Percentiles rank a stretch among this genome's conserved stretches.
Evolutionary conservation across 2,797 vertebrate species (phyloP).

Genomic region (Pyrocephalus nanus): DNA sequence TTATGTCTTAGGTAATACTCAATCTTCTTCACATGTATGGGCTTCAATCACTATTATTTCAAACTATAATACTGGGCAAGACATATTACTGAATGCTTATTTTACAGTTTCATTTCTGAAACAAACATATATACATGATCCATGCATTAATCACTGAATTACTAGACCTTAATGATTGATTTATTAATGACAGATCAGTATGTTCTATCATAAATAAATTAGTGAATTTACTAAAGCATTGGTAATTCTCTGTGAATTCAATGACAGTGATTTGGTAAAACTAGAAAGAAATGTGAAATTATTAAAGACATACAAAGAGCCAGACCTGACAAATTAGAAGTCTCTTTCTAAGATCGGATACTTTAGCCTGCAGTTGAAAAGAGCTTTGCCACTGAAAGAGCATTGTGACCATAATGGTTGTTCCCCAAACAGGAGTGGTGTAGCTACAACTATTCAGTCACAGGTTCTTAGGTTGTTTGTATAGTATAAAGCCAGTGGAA

Average conservation of each 20-base stretch:
- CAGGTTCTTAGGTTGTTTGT: constrained; percentile 62
- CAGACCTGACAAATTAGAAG: constrained; percentile 9
- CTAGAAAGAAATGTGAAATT: background rate
- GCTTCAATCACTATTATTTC: background rate
- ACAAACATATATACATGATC: background rate
- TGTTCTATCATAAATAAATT: background rate
- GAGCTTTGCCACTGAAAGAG: constrained; percentile 56
- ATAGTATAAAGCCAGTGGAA: constrained; percentile 54
- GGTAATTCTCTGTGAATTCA: background rate
- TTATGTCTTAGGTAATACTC: background rate
- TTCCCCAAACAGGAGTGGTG: constrained; percentile 32
- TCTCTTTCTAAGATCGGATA: constrained; percentile 11
- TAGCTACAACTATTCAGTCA: constrained; percentile 51
- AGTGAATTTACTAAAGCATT: background rate
- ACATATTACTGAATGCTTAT: background rate
- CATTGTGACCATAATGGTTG: constrained; percentile 46
- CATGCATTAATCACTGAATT: background rate
- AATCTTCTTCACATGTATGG: background rate
- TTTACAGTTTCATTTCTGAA: background rate
- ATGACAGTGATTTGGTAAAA: background rate
- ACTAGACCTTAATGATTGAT: background rate
- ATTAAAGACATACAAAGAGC: background rate
- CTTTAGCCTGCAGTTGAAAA: constrained; percentile 49
- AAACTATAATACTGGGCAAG: background rate
- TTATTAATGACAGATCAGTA: background rate